phyloP scores from a whole-genome alignment of 2,113 vertebrate species.

The Chascanopsetta lugubris region DNA sequence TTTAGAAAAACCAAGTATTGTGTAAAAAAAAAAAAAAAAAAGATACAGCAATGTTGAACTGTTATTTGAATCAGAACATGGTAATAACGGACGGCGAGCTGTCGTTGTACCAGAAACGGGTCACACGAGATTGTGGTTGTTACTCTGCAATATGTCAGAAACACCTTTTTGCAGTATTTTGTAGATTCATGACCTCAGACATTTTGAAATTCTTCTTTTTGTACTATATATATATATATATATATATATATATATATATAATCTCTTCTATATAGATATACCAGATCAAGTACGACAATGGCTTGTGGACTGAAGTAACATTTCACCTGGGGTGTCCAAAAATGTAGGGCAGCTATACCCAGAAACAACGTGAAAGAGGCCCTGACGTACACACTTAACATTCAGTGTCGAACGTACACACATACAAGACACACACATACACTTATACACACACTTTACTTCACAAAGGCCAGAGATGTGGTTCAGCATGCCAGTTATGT shows the following conservation, averaged over 20 bases:
- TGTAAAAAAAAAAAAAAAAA: conserved; percentile 41
- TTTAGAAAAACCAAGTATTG: conserved; percentile 63
- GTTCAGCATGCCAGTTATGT: conserved; percentile 67
- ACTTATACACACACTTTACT: conserved; percentile 9
- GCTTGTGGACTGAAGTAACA: conserved; percentile 69
- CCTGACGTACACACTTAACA: conserved; percentile 19
- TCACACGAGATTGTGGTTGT: conserved; percentile 78
- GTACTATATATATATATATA: conserved; percentile 62
- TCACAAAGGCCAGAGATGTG: conserved; percentile 52
- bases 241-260: too few species aligned
- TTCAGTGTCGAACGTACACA: too few species aligned
- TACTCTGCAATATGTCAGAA: conserved; percentile 82
- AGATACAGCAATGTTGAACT: conserved; percentile 33
- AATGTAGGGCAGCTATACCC: conserved; percentile 38
- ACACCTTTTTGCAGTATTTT: conserved; percentile 80
- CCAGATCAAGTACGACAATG: conserved; percentile 53
- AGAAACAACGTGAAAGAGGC: conserved; percentile 38
- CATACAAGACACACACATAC: conserved; percentile 22
- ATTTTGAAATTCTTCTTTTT: conserved; percentile 77
- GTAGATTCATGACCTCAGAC: conserved; percentile 69
- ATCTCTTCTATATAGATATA: conserved; percentile 61
- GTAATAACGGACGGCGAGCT: conserved; percentile 68
- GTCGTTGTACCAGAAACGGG: conserved; percentile 68
- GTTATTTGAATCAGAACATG: conserved; percentile 71
- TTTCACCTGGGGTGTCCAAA: conserved; percentile 69